Base-by-base conservation (phyloP, 1,140 invertebrate genomes). In the Tachypleus tridentatus region DNA sequence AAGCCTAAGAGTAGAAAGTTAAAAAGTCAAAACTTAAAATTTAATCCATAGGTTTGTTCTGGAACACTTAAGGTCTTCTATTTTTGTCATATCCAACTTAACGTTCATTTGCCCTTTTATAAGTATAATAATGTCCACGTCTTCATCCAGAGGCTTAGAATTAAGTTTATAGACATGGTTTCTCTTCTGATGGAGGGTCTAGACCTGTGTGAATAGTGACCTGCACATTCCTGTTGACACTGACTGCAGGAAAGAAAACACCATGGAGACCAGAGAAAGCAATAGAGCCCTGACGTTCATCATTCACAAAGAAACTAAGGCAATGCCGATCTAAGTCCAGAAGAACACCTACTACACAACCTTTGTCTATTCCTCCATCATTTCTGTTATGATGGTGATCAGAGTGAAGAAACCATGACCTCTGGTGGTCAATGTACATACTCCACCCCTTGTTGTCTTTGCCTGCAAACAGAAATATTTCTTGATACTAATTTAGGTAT, bases 381-480 rank as follows among this genome's bases (percentile, higher is more conserved):
- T 87, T 88, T 29, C 96, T 84, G 59, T 91, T 87, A 62, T 89
- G 88, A 79, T 99, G 96, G 62, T 86, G 83, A 53, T 91, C 93
- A 54, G 85, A 87, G 78, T 98, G 93, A 78, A 97, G 88, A 81
- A 98, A 98, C 85, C 85, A 86, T 58, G 92, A 96, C 50, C 95
- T 83, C 73, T 92, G 86, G 5, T 87, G 84, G 78, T 99, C 96
- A 72, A 98, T 94, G 79, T 98, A 98, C 93, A 98, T 98, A 73
- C 91, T 91, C 89, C 95, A 99, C 10, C 92, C 94, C 73, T 94
- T 92, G 73, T 94, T 89, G 80, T 98, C 96, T 81, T 97, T 97
- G 47, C 94, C 93, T 97, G 77, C 10, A 72, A 72, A 66, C 10
- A 66, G 29, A 29, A 29, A 29, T 29, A 29, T 29, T 29, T 29